Evolutionary conservation across 1,140 invertebrate species (phyloP).

Genomic region (Panonychus citri): DNA sequence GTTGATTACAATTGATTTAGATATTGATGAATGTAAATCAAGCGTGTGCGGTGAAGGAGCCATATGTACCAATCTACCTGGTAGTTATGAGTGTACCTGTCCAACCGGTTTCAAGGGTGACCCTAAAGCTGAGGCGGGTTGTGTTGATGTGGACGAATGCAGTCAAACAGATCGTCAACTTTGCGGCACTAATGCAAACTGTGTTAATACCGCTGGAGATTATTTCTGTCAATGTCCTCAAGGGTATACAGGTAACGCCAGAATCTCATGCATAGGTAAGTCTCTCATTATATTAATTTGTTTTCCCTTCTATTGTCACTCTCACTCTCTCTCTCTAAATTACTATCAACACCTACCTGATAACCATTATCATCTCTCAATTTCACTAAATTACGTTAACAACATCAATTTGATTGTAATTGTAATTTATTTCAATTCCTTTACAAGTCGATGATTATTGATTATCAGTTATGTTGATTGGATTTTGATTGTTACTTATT

Average conservation of each 20-base stretch:
- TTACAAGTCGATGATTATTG: no score
- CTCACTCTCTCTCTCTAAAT: no score
- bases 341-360: no score
- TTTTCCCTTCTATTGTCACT: no score
- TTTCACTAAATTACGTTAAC: no score
- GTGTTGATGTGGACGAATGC: slow-evolving; percentile 69
- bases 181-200: slow-evolving; percentile 59
- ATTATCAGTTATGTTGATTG: no score
- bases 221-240: slow-evolving; percentile 27
- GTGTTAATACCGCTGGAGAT: slow-evolving; percentile 51
- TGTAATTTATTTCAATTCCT: background rate
- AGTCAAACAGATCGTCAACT: slow-evolving; percentile 35
- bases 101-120: slow-evolving; percentile 50
- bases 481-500: no score
- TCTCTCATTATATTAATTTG: background rate
- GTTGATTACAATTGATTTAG: slow-evolving; percentile 5
- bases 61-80: slow-evolving; percentile 42
- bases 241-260: slow-evolving; percentile 18
- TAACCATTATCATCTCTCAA: no score
- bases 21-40: slow-evolving; percentile 46
- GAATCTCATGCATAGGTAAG: slow-evolving; percentile 6
- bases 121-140: slow-evolving; percentile 24
- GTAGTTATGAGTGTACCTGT: slow-evolving; percentile 46
- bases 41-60: slow-evolving; percentile 39
- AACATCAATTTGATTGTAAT: no score